Base-by-base conservation (phyloP, 2,113 vertebrate genomes). In the Telmatochromis sp. region DNA sequence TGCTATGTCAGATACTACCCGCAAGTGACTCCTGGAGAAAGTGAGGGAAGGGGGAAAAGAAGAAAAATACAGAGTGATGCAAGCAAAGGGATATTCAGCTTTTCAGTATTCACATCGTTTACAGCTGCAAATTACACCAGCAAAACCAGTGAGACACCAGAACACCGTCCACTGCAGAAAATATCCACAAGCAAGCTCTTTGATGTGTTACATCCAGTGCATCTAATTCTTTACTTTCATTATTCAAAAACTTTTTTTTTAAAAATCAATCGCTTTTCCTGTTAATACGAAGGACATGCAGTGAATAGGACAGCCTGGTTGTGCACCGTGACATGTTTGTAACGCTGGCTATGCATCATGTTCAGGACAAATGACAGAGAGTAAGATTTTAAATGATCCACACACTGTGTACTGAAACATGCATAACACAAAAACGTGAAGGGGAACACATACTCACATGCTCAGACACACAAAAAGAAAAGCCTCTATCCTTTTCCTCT, bases 401-500 rank as follows among this genome's bases (percentile, higher is more conserved):
- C 40, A 60, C 6, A 86, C 21, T 51, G 57, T 60, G 42, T 31
- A 82, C 42, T 54, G 1, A 85, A 15, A 81, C 45, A 80, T 19
- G 58, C 68, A 89, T 40, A 84, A 28, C 75, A 91, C 17, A 84
- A 87, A 80, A 86, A 11, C 11, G 4, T 49, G 21, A 26, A 88
- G 26, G 33, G 49, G n/a, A 26, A 78, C 17, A 86, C n/a, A 79
- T 23, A 81, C 23, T 14, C 78, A 89, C 33, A 84, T 10, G 4
- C 65, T 89, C 17, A 84, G 54, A 83, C 42, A 73, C 19, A 86
- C 55, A 60, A 68, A 82, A 84, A 60, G 80, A 87, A 82, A 90
- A 80, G 70, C 82, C 89, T 87, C 68, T 86, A 65, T 90, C 80
- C 89, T 87, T 91, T 83, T 91, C 81, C 53, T 92, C 86, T 93